These are phyloP conservation scores for Clarias gariepinus DNA, from an alignment of 2,113 vertebrate species.

Conservation along the genomic window DNA sequence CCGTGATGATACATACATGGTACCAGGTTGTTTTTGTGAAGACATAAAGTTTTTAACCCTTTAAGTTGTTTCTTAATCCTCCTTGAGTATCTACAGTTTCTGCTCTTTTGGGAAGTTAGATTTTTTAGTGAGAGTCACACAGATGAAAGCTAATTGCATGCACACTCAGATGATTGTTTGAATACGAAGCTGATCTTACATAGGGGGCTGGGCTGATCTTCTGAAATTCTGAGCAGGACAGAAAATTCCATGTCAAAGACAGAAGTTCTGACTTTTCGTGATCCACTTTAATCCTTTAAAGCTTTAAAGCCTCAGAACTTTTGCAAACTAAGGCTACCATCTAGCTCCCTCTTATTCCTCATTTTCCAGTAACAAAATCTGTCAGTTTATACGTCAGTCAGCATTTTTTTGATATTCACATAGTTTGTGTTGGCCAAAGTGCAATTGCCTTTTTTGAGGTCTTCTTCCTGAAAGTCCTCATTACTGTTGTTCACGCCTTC, in stretches of 20 bases:
- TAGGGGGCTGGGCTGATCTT: constrained; percentile 39
- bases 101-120: constrained; percentile 47
- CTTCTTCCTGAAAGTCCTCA: constrained; percentile 94
- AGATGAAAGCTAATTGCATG: constrained; percentile 69
- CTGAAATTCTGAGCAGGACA: constrained; percentile 40
- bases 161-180: constrained; percentile 60
- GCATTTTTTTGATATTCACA: constrained; percentile 99
- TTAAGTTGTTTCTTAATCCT: constrained; percentile 43
- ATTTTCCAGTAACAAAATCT: constrained; percentile 37
- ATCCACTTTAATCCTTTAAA: constrained; percentile 10
- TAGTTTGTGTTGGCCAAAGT: constrained; percentile 99
- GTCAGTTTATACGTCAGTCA: constrained; percentile 90
- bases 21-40: constrained; percentile 14
- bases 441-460: constrained; percentile 96
- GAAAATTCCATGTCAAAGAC: constrained; percentile 27
- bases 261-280: constrained; percentile 17
- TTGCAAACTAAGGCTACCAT: constrained; percentile 1
- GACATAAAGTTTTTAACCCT: background rate
- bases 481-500: constrained; percentile 95
- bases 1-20: constrained; percentile 18
- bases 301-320: constrained; percentile 5
- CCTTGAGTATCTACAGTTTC: constrained; percentile 51
- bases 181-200: constrained; percentile 56
- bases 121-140: constrained; percentile 55
- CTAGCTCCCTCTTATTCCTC: background rate